Evolutionary conservation across 2,797 vertebrate species (phyloP).

Genomic region (Alca torda): DNA sequence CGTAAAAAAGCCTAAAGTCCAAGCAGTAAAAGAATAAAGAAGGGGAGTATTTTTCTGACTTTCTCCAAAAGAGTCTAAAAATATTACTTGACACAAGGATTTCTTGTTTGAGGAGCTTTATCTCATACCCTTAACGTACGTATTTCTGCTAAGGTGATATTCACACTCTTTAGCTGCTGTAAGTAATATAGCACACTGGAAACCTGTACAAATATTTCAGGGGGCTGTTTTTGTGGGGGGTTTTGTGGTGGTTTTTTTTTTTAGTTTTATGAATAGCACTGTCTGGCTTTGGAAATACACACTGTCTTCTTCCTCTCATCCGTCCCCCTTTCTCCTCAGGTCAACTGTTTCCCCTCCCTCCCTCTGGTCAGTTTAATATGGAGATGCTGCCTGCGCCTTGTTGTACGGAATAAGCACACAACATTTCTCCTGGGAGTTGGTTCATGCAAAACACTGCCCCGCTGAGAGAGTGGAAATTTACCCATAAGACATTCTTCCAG

Average conservation of each 20-base stretch:
- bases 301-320: neutral
- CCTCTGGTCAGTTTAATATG: slow-evolving; percentile 88
- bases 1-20: neutral
- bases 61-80: neutral
- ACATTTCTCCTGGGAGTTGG: slow-evolving; percentile 89
- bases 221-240: neutral
- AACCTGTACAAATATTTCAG: slow-evolving; percentile 15
- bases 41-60: neutral
- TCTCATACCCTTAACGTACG: neutral
- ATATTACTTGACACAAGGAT: neutral
- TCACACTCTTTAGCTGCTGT: slow-evolving; percentile 29
- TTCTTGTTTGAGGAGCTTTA: slow-evolving; percentile 46
- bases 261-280: slow-evolving; percentile 32
- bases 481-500: slow-evolving; percentile 87
- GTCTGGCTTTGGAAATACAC: slow-evolving; percentile 52
- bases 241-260: neutral
- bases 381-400: slow-evolving; percentile 83
- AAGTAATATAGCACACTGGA: slow-evolving; percentile 17
- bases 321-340: slow-evolving; percentile 49
- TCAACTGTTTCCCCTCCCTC: slow-evolving; percentile 65
- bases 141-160: slow-evolving; percentile 13
- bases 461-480: slow-evolving; percentile 95
- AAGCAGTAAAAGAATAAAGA: slow-evolving; percentile 8
- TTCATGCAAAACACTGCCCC: slow-evolving; percentile 92
- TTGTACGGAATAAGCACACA: slow-evolving; percentile 87